A percentile compares a stretch with the other conserved stretches of the same genome.
phyloP scores from a whole-genome alignment of 2,113 vertebrate genomes.

The Engystomops pustulosus region DNA sequence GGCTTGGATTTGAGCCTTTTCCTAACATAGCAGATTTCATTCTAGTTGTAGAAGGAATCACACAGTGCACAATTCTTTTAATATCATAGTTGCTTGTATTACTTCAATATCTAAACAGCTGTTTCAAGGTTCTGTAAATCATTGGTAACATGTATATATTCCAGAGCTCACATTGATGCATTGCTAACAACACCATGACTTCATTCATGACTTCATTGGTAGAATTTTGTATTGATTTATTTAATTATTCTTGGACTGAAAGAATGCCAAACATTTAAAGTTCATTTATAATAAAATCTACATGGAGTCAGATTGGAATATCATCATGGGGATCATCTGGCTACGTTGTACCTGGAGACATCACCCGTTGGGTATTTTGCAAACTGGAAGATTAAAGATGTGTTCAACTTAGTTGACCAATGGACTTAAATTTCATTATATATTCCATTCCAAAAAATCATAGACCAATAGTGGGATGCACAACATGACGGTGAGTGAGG shows the following conservation, averaged over 20 bases:
- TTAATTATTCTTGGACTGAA: conserved; percentile 17
- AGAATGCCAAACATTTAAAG: not conserved
- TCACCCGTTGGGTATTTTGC: not conserved
- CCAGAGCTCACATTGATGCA: conserved; percentile 13
- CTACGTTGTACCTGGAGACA: not conserved
- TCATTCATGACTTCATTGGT: conserved; percentile 1
- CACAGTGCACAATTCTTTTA: not conserved
- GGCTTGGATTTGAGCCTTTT: not conserved
- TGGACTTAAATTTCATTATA: not conserved
- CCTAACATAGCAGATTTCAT: not conserved
- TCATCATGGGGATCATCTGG: conserved; percentile 15
- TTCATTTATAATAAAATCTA: not conserved
- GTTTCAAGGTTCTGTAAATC: conserved; percentile 2
- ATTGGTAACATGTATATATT: not conserved
- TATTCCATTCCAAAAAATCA: not conserved
- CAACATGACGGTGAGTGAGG: not conserved
- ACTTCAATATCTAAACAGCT: not conserved
- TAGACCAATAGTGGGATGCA: not conserved
- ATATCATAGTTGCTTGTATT: not conserved
- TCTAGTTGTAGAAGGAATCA: not conserved
- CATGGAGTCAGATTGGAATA: not conserved
- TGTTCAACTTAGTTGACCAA: not conserved
- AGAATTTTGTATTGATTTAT: not conserved
- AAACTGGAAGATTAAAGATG: not conserved
- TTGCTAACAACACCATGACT: not conserved